A percentile compares a stretch with the other conserved stretches of the same genome.
Conservation (phyloP, 2,113 vertebrate species). For the Rhinoptilus africanus region DNA sequence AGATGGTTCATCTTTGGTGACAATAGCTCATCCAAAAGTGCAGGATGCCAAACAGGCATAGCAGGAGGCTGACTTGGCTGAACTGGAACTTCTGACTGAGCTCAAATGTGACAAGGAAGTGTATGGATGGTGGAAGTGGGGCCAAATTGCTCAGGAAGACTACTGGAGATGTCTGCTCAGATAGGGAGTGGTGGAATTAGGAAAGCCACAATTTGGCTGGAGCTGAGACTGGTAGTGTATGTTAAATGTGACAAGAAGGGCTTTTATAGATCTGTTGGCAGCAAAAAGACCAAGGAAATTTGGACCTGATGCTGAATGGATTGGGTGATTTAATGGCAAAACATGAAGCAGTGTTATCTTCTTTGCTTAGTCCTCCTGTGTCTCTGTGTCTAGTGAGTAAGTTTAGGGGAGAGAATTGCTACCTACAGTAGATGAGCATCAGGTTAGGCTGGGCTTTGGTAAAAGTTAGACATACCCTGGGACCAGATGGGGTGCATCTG, state of each 20-base stretch:
- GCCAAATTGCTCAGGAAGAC: background rate
- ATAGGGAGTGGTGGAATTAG: background rate
- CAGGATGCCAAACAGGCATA: background rate
- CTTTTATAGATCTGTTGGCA: background rate
- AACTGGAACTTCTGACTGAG: background rate
- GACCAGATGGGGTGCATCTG: background rate
- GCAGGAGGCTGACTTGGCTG: background rate
- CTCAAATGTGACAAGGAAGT: background rate
- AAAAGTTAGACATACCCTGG: background rate
- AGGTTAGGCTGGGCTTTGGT: background rate
- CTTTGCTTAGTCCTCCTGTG: background rate
- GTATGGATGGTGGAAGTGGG: background rate
- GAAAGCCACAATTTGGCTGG: background rate
- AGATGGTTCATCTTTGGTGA: background rate
- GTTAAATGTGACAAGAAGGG: background rate
- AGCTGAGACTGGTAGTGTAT: background rate
- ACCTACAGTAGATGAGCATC: background rate
- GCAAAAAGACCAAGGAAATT: background rate
- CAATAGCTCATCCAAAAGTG: background rate
- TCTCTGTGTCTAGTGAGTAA: background rate
- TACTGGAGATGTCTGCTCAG: background rate
- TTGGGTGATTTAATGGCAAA: background rate
- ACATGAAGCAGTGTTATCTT: fast-evolving
- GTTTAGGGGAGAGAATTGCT: background rate
- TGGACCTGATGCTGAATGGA: background rate